Evolutionary conservation across 2,797 vertebrate species (phyloP).

Genomic region (Buceros bicornis): DNA sequence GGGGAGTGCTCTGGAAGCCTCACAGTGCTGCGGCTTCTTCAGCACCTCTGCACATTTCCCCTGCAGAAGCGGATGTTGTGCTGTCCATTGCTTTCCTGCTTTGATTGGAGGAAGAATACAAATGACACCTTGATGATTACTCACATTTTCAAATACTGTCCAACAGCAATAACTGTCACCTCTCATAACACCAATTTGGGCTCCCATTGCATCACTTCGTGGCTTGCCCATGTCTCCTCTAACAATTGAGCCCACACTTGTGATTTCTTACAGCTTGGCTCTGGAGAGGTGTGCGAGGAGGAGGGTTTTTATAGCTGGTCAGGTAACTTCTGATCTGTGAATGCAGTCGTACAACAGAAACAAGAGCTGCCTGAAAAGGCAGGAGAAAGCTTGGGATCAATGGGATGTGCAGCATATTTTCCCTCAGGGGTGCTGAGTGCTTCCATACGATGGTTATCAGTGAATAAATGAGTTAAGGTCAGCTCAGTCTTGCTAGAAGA

Average conservation of each 20-base stretch:
- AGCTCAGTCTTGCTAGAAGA: not conserved
- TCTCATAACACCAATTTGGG: not conserved
- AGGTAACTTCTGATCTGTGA: not conserved
- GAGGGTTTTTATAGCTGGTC: not conserved
- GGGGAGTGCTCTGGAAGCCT: not conserved
- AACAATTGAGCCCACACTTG: not conserved
- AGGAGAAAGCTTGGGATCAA: not conserved
- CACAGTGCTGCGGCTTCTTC: not conserved
- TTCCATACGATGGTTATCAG: not conserved
- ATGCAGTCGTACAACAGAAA: not conserved
- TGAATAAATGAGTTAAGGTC: not conserved
- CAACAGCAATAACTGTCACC: constrained; percentile 41
- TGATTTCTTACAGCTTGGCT: not conserved
- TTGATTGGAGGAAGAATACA: not conserved
- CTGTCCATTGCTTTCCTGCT: not conserved
- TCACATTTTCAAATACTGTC: constrained; percentile 66
- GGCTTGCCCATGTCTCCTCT: not conserved
- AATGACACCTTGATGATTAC: constrained; percentile 68
- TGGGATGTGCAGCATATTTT: not conserved
- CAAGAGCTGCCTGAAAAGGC: not conserved
- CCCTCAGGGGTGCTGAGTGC: not conserved
- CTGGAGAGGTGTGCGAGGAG: not conserved
- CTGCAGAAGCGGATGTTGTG: not conserved
- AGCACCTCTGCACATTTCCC: not conserved
- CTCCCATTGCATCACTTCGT: not conserved